phyloP scores from a whole-genome alignment of 2,888 invertebrate species.

The Marronus borbonicus region DNA sequence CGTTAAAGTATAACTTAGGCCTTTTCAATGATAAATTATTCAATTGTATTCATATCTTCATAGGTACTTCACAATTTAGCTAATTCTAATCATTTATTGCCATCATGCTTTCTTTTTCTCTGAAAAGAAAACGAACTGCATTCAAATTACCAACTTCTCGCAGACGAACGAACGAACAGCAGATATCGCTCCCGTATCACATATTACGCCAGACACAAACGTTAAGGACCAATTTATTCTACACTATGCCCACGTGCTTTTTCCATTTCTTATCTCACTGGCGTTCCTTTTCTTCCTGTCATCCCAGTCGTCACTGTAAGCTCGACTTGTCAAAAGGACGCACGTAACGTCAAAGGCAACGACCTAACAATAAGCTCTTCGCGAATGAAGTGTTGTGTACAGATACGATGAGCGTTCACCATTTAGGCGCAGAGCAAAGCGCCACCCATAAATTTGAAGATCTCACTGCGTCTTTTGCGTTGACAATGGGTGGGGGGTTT shows the following conservation, averaged over 20 bases:
- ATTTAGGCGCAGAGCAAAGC: slow-evolving; percentile 1
- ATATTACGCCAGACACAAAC: slow-evolving; percentile 16
- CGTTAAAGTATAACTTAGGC: too few relatives aligned
- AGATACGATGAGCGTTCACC: not conserved
- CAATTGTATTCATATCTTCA: too few relatives aligned
- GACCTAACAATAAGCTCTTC: slow-evolving; percentile 25
- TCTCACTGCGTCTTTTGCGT: slow-evolving; percentile 14
- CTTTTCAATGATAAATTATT: too few relatives aligned
- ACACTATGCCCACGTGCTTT: slow-evolving; percentile 9
- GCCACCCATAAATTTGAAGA: not conserved
- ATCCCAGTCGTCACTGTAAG: not conserved
- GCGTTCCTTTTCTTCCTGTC: not conserved
- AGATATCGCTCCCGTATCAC: not conserved
- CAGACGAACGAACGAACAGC: not conserved
- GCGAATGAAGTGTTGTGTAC: slow-evolving; percentile 20
- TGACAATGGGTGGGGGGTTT: not conserved
- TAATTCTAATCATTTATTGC: too few relatives aligned
- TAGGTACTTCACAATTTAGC: too few relatives aligned
- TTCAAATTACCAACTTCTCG: not conserved
- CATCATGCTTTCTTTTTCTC: not conserved
- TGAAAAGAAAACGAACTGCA: not conserved
- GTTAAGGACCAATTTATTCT: slow-evolving; percentile 30
- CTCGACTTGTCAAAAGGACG: slow-evolving; percentile 2
- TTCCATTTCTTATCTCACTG: not conserved
- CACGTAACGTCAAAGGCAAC: slow-evolving; percentile 19